Evolutionary conservation across 2,888 invertebrate species (phyloP).

Genomic region (Drosophila greeni): DNA sequence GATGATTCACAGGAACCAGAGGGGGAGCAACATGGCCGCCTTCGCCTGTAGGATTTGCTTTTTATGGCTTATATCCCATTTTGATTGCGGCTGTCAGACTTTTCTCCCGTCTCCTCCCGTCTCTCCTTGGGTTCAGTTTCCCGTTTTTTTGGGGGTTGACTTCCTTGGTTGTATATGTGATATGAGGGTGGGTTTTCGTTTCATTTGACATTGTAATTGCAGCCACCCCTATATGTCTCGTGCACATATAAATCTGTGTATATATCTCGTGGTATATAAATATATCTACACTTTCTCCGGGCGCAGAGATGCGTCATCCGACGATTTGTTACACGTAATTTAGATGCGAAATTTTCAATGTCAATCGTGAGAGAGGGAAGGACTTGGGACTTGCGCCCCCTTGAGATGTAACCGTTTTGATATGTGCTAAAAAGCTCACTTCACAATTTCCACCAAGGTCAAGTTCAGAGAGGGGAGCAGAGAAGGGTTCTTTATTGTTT

Average conservation of each 20-base stretch:
- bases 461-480: slow-evolving; percentile 54
- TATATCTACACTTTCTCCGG: slow-evolving; percentile 28
- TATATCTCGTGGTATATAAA: slow-evolving; percentile 13
- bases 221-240: slow-evolving; percentile 58
- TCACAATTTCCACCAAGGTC: slow-evolving; percentile 72
- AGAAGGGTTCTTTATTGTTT: slow-evolving; percentile 42
- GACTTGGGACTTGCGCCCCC: slow-evolving; percentile 25
- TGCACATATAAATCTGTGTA: background rate
- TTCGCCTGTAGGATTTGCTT: slow-evolving; percentile 48
- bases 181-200: slow-evolving; percentile 60
- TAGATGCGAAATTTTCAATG: slow-evolving; percentile 72
- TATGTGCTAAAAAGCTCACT: slow-evolving; percentile 74
- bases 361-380: slow-evolving; percentile 43
- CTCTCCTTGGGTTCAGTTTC: slow-evolving; percentile 1
- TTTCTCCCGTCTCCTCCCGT: slow-evolving; percentile 26
- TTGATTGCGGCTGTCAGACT: slow-evolving; percentile 57
- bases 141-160: slow-evolving; percentile 65
- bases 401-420: slow-evolving; percentile 72
- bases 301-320: slow-evolving; percentile 65
- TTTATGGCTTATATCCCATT: slow-evolving; percentile 51
- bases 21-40: slow-evolving; percentile 32
- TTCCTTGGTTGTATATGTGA: slow-evolving; percentile 16
- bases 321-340: slow-evolving; percentile 66
- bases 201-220: slow-evolving; percentile 52
- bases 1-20: slow-evolving; percentile 50